Evolutionary conservation across 2,888 invertebrate genomes (phyloP), one percentile per base, ranked within the genome.

Genomic region (Zygothrica quintamaculata): DNA sequence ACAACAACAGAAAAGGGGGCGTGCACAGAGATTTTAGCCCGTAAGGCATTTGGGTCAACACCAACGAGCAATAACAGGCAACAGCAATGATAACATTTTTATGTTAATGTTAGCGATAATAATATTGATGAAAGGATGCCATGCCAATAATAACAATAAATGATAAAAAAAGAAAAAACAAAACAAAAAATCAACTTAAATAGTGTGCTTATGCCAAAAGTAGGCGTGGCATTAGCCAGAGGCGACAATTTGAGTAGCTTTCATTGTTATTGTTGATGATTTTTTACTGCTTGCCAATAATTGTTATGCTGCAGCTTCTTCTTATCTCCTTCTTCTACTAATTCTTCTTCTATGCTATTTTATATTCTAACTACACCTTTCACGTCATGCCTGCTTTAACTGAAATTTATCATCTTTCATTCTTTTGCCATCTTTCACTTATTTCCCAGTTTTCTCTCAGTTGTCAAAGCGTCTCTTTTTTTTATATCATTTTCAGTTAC

Each of bases 31-130:
- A 65, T 61, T 61, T 51, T 59, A 15, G 59, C 60, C 71, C 40
- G 53, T 44, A 61, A 66, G 73, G 44, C 58, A 71, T 72, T 70
- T 75, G 62, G 74, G 60, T 67, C 75, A 69, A 52, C 48, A 34
- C 15, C 50, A 57, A 29, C 36, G 18, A 43, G 15, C 22, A 34
- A 34, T 29, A 15, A 12, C 31, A 37, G 12, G 13, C 44, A 22
- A 29, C 8, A 47, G 29, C 60, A 48, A 46, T 65, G 53, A 51
- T 58, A 55, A 53, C 52, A 18, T 43, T 62, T n/a, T 58, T 37
- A 47, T 47, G 36, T 29, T 55, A 25, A 50, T 44, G 36, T 1
- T 36, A 40, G 42, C 37, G 39, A 6, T 48, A 55, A 36, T 25
- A 59, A 39, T 15, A 42, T 46, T 31, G 53, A 42, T 37, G 48